Conservation (phyloP, 2,113 vertebrate species). For the Morphnarchus princeps region DNA sequence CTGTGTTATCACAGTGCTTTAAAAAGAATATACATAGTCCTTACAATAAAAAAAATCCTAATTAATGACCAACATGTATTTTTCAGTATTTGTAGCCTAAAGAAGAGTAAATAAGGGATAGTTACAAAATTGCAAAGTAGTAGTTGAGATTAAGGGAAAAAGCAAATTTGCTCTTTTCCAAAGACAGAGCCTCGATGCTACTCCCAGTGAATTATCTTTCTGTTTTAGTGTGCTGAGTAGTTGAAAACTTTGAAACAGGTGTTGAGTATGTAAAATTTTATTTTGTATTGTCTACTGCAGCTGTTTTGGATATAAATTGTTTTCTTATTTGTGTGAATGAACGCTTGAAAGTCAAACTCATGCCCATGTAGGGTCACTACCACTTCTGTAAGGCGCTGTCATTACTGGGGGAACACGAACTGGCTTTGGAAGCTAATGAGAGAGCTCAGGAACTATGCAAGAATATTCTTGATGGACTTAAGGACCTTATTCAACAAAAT, state of each 20-base stretch:
- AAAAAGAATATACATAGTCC: background rate
- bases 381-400: constrained; percentile 89
- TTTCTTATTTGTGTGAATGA: background rate
- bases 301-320: background rate
- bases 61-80: background rate
- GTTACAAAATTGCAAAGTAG: background rate
- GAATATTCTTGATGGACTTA: constrained; percentile 69
- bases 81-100: background rate
- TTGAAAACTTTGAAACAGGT: background rate
- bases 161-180: background rate
- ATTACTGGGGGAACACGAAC: constrained; percentile 70
- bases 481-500: constrained; percentile 79
- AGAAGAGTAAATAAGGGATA: background rate
- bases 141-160: background rate
- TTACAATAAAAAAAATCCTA: background rate
- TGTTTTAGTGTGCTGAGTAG: background rate
- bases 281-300: background rate
- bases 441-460: constrained; percentile 77
- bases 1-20: background rate
- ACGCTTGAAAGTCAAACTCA: background rate
- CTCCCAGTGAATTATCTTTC: background rate
- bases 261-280: rapidly evolving
- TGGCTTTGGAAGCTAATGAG: constrained; percentile 80
- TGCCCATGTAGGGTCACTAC: constrained; percentile 85
- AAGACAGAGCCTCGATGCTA: background rate